Evolutionary conservation across 2,888 invertebrate species (phyloP), one percentile per base, ranked within the genome.

Genomic region (Pegoplata infirma): DNA sequence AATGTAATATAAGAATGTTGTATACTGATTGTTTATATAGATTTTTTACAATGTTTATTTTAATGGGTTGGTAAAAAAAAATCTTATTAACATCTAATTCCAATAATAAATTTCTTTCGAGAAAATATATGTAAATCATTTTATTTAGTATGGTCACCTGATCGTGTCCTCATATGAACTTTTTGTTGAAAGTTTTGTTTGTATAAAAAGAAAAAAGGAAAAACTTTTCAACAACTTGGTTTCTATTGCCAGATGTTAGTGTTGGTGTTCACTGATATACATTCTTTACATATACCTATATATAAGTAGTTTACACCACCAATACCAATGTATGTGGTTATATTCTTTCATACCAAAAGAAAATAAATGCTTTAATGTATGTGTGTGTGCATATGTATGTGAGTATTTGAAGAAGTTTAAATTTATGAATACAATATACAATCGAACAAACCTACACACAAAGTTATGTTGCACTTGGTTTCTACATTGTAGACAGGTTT

Each of bases 221-320:
- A 64, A 53, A 67, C 67, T 76, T 71, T 76, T 64, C 7, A 49
- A 64, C 56, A 68, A 49, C 25, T 61, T 47, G 53, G 49, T 75
- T 59, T 58, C 23, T 51, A 53, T 69, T 44, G 28, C 44, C 44
- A 8, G 12, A 2, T n/a, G 36, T 40, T 40, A 40, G 36, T 40
- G n/a, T 40, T 40, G 36, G 36, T 40, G 36, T n/a, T n/a, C n/a
- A n/a, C n/a, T 5, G 36, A n/a, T 40, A n/a, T 40, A 40, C 10
- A 12, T 40, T 4, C 36, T 12, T n/a, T n/a, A 40, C 36, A 40
- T 40, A n/a, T 36, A 40, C n/a, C 5, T n/a, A 40, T n/a, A 40
- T n/a, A 40, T 40, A 32, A 32, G 32, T 32, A 40, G 12, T n/a
- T 1, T 40, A 40, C 12, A n/a, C 36, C 36, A 40, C 36, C 36